Percentiles rank a stretch among this genome's conserved stretches.
Conservation (phyloP, 2,797 vertebrate genomes). For the Cuniculus paca region DNA sequence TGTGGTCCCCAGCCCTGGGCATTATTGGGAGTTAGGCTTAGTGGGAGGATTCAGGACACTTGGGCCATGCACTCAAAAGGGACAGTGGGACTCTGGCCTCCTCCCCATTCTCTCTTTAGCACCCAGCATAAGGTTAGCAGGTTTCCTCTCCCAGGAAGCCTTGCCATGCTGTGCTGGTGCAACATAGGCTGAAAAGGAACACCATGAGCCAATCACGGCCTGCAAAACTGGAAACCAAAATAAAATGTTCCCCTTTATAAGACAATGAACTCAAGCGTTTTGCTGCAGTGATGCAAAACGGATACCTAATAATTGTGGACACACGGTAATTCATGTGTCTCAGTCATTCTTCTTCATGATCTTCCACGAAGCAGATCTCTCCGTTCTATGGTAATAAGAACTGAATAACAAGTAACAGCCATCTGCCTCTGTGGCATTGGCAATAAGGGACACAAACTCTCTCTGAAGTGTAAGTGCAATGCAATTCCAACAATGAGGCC, state of each 20-base stretch:
- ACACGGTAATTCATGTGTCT: not conserved
- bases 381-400: not conserved
- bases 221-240: not conserved
- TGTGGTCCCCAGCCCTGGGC: not conserved
- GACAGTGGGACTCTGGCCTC: not conserved
- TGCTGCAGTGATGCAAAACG: not conserved
- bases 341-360: not conserved
- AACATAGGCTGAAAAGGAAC: not conserved
- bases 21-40: not conserved
- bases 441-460: not conserved
- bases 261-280: not conserved
- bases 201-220: too few relatives aligned
- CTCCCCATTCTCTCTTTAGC: not conserved
- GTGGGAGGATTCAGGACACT: not conserved
- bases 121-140: not conserved
- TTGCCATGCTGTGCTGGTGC: rapidly evolving
- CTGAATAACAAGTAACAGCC: not conserved
- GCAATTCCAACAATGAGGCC: not conserved
- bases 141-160: not conserved
- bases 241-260: not conserved
- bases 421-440: rapidly evolving
- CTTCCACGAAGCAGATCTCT: not conserved
- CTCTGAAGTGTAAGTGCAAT: not conserved
- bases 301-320: not conserved
- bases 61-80: not conserved